Evolutionary conservation across 2,888 invertebrate species (phyloP).

Genomic region (Crepidodera aurea): DNA sequence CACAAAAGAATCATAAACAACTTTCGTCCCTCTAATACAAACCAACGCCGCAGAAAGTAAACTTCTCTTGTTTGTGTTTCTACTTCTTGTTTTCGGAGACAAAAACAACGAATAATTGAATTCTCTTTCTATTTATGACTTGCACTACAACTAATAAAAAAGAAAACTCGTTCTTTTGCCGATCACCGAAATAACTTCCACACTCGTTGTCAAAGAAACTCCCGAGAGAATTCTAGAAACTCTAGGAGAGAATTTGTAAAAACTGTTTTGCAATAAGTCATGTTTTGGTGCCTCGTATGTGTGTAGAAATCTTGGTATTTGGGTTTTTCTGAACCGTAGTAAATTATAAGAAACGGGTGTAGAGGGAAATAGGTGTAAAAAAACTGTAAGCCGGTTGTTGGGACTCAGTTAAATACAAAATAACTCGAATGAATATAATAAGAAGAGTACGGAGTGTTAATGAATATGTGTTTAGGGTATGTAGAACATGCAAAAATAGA

Average conservation of each 20-base stretch:
- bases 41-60: not conserved
- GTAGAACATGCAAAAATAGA: too few relatives aligned
- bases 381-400: too few relatives aligned
- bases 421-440: too few relatives aligned
- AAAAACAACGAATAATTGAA: not conserved
- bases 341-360: not conserved
- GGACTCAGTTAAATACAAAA: too few relatives aligned
- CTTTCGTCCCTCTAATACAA: not conserved
- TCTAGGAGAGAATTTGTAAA: not conserved
- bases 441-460: too few relatives aligned
- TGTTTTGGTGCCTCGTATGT: not conserved
- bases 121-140: slow-evolving; percentile 5
- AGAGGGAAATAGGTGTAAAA: too few relatives aligned
- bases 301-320: not conserved
- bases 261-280: not conserved
- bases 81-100: not conserved
- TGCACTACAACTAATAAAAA: slow-evolving; percentile 5
- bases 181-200: not conserved
- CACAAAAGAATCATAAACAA: too few relatives aligned
- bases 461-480: too few relatives aligned
- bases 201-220: too few relatives aligned
- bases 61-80: not conserved
- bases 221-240: not conserved
- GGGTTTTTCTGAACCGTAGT: not conserved
- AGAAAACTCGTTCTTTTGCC: slow-evolving; percentile 4